Evolutionary conservation across 2,888 invertebrate genomes (phyloP), one percentile per base, ranked within the genome.

Genomic region (Gari tellinella): DNA sequence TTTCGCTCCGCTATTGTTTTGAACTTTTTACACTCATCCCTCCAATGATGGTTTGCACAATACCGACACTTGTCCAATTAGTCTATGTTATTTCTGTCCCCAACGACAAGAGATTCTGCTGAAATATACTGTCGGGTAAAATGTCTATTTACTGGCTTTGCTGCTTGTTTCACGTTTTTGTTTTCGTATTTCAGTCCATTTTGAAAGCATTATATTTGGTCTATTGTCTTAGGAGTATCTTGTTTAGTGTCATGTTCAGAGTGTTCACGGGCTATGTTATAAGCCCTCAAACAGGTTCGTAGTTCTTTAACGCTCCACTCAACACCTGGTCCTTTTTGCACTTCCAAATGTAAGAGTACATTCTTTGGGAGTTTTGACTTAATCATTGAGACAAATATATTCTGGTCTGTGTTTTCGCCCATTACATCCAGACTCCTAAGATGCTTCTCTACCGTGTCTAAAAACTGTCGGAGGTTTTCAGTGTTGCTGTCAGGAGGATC

Each of bases 381-480:
- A 7, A 19, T 62, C 69, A 69, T 56, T 3, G 69, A 62, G 3
- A 69, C 61, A 38, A 69, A 63, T 15, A 69, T 40, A 31, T 58
- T 38, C 57, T 69, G 69, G 19, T 63, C 31, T 0, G 57, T 8
- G 41, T 56, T 62, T 23, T 62, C 46, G 4, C 52, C 45, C 4
- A 64, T 19, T 1, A 63, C 64, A 41, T 70, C 63, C 1, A 70
- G 53, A 25, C 64, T 63, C 12, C 69, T 10, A 8, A 58, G 45
- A 38, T 70, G 63, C 10, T 51, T 45, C 26, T 68, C 64, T 23
- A 57, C 46, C 14, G n/a, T 63, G 25, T 68, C 62, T 31, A 55
- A 19, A 68, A 53, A 41, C 31, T n/a, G 25, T 41, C 62, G 15
- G 14, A 69, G 37, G 43, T 57, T 57, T 37, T 58, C 58, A 10